Conservation (phyloP, 1,140 invertebrate species). For the Cherax quadricarinatus region DNA sequence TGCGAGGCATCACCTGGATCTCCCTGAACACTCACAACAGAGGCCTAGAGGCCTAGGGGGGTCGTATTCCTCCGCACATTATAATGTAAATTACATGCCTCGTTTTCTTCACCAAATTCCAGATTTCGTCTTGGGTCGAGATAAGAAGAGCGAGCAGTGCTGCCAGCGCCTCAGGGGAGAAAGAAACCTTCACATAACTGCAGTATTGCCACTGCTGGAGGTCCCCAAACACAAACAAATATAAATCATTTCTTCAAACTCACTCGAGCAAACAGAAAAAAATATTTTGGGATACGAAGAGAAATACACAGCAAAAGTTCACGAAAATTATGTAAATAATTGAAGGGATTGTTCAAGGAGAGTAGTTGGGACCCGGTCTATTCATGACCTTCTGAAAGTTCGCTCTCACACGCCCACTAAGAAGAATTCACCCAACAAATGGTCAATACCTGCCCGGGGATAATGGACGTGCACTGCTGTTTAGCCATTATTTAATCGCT, state of each 20-base stretch:
- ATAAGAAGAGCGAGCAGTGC: not conserved
- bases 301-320: not conserved
- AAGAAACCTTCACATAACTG: not conserved
- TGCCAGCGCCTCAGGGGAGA: not conserved
- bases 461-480: slow-evolving; percentile 20
- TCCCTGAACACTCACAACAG: not conserved
- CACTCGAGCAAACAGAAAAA: too few relatives aligned
- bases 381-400: not conserved
- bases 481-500: slow-evolving; percentile 46
- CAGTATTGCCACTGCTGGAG: not conserved
- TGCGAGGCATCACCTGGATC: too few relatives aligned
- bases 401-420: not conserved
- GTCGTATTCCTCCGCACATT: slow-evolving; percentile 20
- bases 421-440: not conserved
- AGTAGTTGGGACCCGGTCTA: not conserved
- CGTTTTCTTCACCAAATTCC: slow-evolving; percentile 50
- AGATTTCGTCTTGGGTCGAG: slow-evolving; percentile 40
- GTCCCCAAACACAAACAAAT: not conserved
- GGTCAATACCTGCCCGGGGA: slow-evolving; percentile 10
- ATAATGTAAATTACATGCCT: slow-evolving; percentile 53
- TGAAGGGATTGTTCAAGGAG: not conserved
- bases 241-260: not conserved
- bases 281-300: not conserved
- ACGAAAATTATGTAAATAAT: not conserved
- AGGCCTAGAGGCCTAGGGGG: not conserved